Evolutionary conservation across 1,140 invertebrate genomes (phyloP), one percentile per base, ranked within the genome.

Genomic region (Mya arenaria): DNA sequence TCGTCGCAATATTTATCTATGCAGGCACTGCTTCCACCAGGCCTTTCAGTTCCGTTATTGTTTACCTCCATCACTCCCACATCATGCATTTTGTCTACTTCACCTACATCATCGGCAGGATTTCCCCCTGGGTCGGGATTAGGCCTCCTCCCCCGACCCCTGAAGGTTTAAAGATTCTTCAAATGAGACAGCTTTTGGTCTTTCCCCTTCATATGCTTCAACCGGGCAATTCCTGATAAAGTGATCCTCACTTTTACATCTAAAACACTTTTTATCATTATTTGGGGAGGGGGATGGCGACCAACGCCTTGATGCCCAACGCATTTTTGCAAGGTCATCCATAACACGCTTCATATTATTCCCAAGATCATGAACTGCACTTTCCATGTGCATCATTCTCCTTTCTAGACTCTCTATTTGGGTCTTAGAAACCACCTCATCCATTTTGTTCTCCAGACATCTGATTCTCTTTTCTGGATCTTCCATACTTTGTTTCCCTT

Each of bases 121-220:
- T n/a, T n/a, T n/a, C n/a, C n/a, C n/a, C n/a, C n/a, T n/a, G n/a
- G 30, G 44, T 56, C 69, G 25, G 48, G 37, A 23, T 56, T 56
- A 39, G 32, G 52, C 48, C 55, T 73, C 48, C 1, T 73, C 55
- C 52, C 23, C 71, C 71, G 71, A 58, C 69, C 69, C 69, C 1
- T 72, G 15, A 28, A 34, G 36, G 44, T 72, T 72, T 72, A 72
- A 72, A 44, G 5, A 3, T 4, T 72, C 44, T 4, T 5, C 13
- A 56, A 4, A 39, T 52, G 39, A 3, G 28, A n/a, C 17, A 71
- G 13, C 23, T 71, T 28, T 1, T 73, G 36, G 4, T 4, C 48
- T 6, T 37, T 36, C 6, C 0, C 3, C 23, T 69, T 28, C 6
- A 1, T 25, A 10, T 63, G 32, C 28, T 63, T 17, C 8, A 13